Conservation (phyloP, 2,888 invertebrate genomes). For the Callosobruchus maculatus region DNA sequence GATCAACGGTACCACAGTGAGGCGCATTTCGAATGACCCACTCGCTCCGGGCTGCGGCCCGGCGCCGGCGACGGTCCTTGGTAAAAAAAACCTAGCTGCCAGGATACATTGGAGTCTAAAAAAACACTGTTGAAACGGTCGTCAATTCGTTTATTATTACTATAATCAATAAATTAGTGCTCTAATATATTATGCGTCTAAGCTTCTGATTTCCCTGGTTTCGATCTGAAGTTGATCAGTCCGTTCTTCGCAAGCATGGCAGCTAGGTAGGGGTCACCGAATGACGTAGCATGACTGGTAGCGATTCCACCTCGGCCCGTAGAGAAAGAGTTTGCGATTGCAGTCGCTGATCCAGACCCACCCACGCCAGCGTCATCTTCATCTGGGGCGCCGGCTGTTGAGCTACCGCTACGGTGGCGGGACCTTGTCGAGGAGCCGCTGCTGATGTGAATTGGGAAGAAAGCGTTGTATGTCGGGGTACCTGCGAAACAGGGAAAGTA, state of each 20-base stretch:
- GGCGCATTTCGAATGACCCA: no score
- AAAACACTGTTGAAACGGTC: neutral
- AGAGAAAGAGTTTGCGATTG: constrained; percentile 71
- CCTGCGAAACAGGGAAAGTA: neutral
- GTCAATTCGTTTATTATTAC: neutral
- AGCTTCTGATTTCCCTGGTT: neutral
- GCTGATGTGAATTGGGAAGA: constrained; percentile 65
- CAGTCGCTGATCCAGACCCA: constrained; percentile 56
- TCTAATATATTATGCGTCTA: neutral
- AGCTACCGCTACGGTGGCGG: constrained; percentile 15
- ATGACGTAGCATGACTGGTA: constrained; percentile 69
- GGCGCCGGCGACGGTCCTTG: no score
- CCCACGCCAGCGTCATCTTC: constrained; percentile 42
- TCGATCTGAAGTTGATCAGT: constrained; percentile 17
- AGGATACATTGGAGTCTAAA: no score
- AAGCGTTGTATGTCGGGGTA: constrained; percentile 50
- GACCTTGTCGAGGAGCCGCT: constrained; percentile 46
- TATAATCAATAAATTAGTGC: neutral
- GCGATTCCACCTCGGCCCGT: constrained; percentile 67
- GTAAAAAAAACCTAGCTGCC: no score
- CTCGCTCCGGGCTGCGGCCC: no score
- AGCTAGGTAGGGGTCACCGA: constrained; percentile 57
- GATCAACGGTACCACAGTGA: no score
- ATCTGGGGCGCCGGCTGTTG: constrained; percentile 38
- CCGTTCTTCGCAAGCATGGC: constrained; percentile 43